Conservation (phyloP, 2,888 invertebrate species). For the Deilephila elpenor region DNA sequence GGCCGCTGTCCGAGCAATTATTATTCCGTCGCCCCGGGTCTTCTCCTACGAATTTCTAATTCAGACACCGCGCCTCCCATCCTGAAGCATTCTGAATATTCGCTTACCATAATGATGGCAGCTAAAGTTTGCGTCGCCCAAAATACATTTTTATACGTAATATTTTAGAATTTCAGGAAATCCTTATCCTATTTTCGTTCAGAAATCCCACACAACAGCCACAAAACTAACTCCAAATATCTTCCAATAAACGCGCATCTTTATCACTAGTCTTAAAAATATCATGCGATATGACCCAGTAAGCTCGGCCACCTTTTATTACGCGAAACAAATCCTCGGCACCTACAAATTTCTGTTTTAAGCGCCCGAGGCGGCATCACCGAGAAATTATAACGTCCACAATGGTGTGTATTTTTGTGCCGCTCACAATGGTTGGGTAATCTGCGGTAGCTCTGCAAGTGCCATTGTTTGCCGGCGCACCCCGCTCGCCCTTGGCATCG, state of each 20-base stretch:
- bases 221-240: conserved; percentile 10
- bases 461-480: conserved; percentile 50
- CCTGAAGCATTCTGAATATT: too few species aligned
- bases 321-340: conserved; percentile 15
- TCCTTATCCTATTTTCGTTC: not conserved
- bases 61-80: too few species aligned
- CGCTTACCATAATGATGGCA: too few species aligned
- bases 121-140: too few species aligned
- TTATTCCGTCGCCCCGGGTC: too few species aligned
- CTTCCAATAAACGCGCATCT: conserved; percentile 8
- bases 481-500: conserved; percentile 4
- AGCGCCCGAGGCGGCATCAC: conserved; percentile 13
- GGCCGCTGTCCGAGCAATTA: too few species aligned
- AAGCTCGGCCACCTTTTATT: conserved; percentile 10
- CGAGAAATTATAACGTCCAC: conserved; percentile 30
- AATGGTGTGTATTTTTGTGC: conserved; percentile 46
- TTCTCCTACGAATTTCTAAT: too few species aligned
- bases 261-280: not conserved
- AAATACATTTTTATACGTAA: too few species aligned
- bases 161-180: not conserved
- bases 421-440: conserved; percentile 53
- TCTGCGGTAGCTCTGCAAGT: conserved; percentile 53
- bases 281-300: conserved; percentile 1
- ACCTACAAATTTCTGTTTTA: conserved; percentile 23
- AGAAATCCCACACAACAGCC: not conserved